Evolutionary conservation across 2,113 vertebrate species (phyloP), one percentile per base, ranked within the genome.

Genomic region (Lycaon pictus): DNA sequence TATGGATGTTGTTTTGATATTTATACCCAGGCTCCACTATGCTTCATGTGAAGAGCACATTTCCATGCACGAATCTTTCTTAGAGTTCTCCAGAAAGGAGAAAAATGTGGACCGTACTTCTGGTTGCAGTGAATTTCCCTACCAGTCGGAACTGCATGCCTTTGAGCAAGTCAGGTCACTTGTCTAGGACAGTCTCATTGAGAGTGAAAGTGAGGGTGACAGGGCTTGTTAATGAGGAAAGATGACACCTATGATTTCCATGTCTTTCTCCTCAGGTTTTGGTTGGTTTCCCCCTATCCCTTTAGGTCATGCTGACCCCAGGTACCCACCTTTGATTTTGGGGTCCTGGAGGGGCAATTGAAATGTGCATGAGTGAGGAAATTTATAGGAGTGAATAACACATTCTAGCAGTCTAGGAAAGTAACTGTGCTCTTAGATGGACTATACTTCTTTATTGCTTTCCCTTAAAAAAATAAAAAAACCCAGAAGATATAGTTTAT

Each of bases 111-210:
- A 32, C 32, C 7, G 72, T 88, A 6, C 13, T 60, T 71, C 37
- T 7, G 19, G 37, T 13, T 35, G 5, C 2, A 0, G 69, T 48
- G 22, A 2, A 2, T 82, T 55, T 58, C 1, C 2, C 7, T 5
- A 3, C 20, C 7, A 22, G 48, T 53, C 5, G 22, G 74, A 51
- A 51, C 27, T 27, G 10, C 7, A 1, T 56, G 25, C 58, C 62
- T 88, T 92, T 85, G 63, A 86, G 71, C n/a, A 8, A 37, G 65
- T 62, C 15, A 16, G 56, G 53, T 32, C 63, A 7, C 63, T 27
- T 62, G 55, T 10, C 19, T 51, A 4, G 15, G 60, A n/a, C 23
- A 51, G 63, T 83, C 35, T 72, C 6, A 1, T 29, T 12, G 3
- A 65, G 27, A 4, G 20, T 76, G 32, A 25, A 77, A 43, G 71